Conservation (phyloP, 2,888 invertebrate species). For the Marronus borbonicus region DNA sequence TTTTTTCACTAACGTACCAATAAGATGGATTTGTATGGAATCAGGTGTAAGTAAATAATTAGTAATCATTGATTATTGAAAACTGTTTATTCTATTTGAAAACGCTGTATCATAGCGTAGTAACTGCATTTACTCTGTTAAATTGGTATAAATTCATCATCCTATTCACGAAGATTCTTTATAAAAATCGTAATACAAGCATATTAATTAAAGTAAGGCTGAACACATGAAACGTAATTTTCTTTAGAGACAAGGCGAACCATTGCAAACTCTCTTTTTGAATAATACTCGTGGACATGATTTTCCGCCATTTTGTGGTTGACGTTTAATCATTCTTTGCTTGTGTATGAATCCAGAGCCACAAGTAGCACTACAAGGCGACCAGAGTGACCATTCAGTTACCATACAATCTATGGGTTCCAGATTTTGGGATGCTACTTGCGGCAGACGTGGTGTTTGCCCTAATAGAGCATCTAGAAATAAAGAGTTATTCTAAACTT, state of each 20-base stretch:
- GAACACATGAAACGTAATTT: too few relatives aligned
- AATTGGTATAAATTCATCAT: too few relatives aligned
- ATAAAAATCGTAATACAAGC: too few relatives aligned
- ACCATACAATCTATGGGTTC: slow-evolving; percentile 77
- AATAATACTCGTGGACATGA: slow-evolving; percentile 76
- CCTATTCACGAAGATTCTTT: too few relatives aligned
- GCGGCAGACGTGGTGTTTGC: slow-evolving; percentile 42
- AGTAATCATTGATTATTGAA: too few relatives aligned
- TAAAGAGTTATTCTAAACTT: neutral
- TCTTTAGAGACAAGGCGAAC: slow-evolving; percentile 55
- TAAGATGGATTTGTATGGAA: too few relatives aligned
- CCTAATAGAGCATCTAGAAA: slow-evolving; percentile 61
- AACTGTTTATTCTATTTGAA: too few relatives aligned
- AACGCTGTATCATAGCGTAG: too few relatives aligned
- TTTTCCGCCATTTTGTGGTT: slow-evolving; percentile 77
- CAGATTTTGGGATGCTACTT: slow-evolving; percentile 29
- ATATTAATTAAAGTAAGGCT: too few relatives aligned
- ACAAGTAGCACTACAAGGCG: slow-evolving; percentile 85
- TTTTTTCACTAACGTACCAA: too few relatives aligned
- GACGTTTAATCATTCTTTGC: slow-evolving; percentile 76
- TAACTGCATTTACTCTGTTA: too few relatives aligned
- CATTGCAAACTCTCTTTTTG: slow-evolving; percentile 75
- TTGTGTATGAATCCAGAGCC: slow-evolving; percentile 82
- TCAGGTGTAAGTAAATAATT: too few relatives aligned
- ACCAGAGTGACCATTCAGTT: slow-evolving; percentile 89